Percentiles rank a stretch among this genome's conserved stretches.
Evolutionary conservation across 2,113 vertebrate species (phyloP).

Genomic region (Alligator mississippiensis): DNA sequence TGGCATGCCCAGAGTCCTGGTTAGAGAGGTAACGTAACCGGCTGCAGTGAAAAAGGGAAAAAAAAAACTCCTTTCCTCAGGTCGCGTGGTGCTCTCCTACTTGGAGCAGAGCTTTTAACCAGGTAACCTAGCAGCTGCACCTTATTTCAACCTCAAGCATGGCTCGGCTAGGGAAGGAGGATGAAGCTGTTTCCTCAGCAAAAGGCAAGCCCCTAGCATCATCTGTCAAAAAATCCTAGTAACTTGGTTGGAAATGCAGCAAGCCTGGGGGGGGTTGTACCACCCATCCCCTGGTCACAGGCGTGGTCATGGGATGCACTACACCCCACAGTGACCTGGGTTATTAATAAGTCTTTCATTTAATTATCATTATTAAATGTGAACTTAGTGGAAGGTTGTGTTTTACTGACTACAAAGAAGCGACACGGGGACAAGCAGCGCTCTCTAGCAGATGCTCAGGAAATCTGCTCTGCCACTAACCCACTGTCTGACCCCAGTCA

Average conservation of each 20-base stretch:
- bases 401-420: not conserved
- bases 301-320: not conserved
- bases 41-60: not conserved
- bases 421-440: not conserved
- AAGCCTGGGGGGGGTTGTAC: not conserved
- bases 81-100: not conserved
- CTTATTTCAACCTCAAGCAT: not conserved
- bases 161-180: not conserved
- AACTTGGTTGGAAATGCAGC: not conserved
- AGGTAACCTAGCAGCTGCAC: not conserved
- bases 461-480: not conserved
- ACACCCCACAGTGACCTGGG: not conserved
- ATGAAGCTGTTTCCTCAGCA: not conserved
- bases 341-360: constrained; percentile 8
- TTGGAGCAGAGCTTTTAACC: not conserved
- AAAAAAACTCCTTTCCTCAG: not conserved
- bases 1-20: not conserved
- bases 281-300: not conserved
- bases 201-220: not conserved
- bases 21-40: not conserved
- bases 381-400: not conserved
- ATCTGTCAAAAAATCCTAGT: not conserved
- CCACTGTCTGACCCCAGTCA: not conserved
- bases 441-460: not conserved
- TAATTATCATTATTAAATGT: constrained; percentile 16